A percentile compares a stretch with the other conserved stretches of the same genome.
Conservation (phyloP, 2,888 invertebrate genomes). For the Hyposoter dolosus region DNA sequence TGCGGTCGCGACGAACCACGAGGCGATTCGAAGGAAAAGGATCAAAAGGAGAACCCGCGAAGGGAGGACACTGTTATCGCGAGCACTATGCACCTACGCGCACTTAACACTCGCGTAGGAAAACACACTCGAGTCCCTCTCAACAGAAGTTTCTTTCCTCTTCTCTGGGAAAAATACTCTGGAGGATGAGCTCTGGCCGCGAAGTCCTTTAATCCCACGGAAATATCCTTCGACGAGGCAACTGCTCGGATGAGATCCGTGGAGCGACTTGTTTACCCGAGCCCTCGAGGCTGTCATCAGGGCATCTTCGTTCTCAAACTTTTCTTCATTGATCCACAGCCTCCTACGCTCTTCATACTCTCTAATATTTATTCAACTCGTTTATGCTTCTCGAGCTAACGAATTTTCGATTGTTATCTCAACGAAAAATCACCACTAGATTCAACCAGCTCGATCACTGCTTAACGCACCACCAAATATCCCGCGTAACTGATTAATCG, state of each 20-base stretch:
- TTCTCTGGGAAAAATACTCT: conserved; percentile 52
- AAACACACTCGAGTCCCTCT: conserved; percentile 61
- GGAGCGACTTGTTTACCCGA: conserved; percentile 62
- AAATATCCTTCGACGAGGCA: conserved; percentile 30
- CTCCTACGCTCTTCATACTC: conserved; percentile 47
- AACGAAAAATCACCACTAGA: conserved; percentile 21
- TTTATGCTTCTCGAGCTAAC: background rate
- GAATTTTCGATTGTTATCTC: background rate
- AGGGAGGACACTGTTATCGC: conserved; percentile 60
- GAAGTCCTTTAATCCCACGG: conserved; percentile 16
- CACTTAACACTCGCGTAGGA: conserved; percentile 73
- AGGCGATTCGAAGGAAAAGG: background rate
- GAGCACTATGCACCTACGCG: conserved; percentile 77
- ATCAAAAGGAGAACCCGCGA: background rate
- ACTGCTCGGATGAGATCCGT: conserved; percentile 64
- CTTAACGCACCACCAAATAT: background rate
- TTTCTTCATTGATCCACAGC: conserved; percentile 8
- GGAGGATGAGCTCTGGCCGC: conserved; percentile 29
- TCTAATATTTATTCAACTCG: background rate
- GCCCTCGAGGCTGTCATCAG: conserved; percentile 75
- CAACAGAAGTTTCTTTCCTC: conserved; percentile 47
- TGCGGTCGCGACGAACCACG: background rate
- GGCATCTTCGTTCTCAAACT: conserved; percentile 69
- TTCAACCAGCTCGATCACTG: conserved; percentile 23
- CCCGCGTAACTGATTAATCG: background rate